Conservation (phyloP, 2,113 vertebrate genomes). For the Podarcis cretensis region DNA sequence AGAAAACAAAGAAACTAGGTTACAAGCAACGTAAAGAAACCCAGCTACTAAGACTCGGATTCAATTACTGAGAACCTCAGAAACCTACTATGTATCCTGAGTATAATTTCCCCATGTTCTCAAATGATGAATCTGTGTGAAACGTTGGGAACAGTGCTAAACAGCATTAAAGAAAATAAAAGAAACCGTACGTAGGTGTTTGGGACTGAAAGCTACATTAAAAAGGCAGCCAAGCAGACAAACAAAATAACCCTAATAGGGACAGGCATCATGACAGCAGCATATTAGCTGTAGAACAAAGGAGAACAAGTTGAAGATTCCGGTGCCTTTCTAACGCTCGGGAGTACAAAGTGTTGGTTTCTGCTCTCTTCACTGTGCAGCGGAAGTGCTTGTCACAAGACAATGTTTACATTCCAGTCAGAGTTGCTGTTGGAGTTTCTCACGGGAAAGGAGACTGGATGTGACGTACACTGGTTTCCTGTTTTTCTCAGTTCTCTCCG, state of each 20-base stretch:
- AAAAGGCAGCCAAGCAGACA: not conserved
- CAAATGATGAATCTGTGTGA: not conserved
- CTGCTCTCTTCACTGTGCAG: too few relatives aligned
- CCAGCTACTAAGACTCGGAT: not conserved
- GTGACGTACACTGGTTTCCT: too few relatives aligned
- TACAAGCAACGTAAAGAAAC: not conserved
- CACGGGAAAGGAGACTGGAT: too few relatives aligned
- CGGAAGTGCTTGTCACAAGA: too few relatives aligned
- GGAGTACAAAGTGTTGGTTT: too few relatives aligned
- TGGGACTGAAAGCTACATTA: not conserved
- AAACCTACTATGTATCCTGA: not conserved
- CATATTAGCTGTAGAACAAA: not conserved
- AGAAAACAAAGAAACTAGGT: not conserved
- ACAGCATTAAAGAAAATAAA: not conserved
- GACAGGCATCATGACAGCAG: not conserved
- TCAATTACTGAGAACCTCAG: not conserved
- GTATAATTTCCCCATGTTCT: not conserved
- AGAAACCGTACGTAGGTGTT: not conserved
- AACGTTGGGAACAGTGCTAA: not conserved
- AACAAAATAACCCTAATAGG: conserved; percentile 3
- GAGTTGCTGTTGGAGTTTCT: too few relatives aligned
- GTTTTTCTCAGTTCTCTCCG: too few relatives aligned
- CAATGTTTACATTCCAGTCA: too few relatives aligned
- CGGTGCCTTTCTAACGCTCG: not conserved
- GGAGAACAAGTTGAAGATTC: rapidly evolving